These are phyloP conservation scores for Trichopria drosophilae DNA, from an alignment of 2,888 invertebrate genomes.

Conservation along the genomic window DNA sequence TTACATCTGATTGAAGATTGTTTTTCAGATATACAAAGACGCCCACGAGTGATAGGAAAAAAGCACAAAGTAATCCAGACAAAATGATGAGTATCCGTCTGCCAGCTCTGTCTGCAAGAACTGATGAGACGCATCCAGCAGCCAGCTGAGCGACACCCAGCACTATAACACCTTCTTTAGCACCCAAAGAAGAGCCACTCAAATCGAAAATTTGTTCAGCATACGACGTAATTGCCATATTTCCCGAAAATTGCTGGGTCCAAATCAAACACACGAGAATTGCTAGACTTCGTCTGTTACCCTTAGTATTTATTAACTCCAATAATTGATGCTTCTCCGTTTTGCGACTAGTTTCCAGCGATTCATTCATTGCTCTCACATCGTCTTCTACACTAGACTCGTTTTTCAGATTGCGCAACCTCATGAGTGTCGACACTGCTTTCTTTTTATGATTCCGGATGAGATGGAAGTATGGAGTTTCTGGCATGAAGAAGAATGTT, in stretches of 20 bases:
- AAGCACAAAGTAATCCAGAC: slow-evolving; percentile 63
- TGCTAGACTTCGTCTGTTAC: slow-evolving; percentile 64
- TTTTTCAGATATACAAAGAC: slow-evolving; percentile 64
- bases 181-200: slow-evolving; percentile 60
- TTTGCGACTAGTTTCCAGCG: slow-evolving; percentile 62
- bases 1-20: slow-evolving; percentile 58
- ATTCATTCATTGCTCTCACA: slow-evolving; percentile 61
- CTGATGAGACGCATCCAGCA: slow-evolving; percentile 64
- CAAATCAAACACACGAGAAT: slow-evolving; percentile 67
- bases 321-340: slow-evolving; percentile 56
- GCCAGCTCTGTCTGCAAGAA: slow-evolving; percentile 66
- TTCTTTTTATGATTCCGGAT: too few species aligned
- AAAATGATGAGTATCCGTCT: slow-evolving; percentile 65
- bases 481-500: slow-evolving; percentile 23
- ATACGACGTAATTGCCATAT: slow-evolving; percentile 65
- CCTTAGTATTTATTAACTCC: slow-evolving; percentile 60
- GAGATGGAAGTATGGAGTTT: slow-evolving; percentile 19
- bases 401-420: too few species aligned
- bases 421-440: too few species aligned
- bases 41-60: slow-evolving; percentile 63
- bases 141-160: slow-evolving; percentile 63
- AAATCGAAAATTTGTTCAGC: slow-evolving; percentile 67
- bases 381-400: slow-evolving; percentile 62
- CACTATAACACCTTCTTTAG: slow-evolving; percentile 62
- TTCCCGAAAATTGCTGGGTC: slow-evolving; percentile 66